phyloP scores from a whole-genome alignment of 1,140 invertebrate species.

The Diplogasteroides magnus region DNA sequence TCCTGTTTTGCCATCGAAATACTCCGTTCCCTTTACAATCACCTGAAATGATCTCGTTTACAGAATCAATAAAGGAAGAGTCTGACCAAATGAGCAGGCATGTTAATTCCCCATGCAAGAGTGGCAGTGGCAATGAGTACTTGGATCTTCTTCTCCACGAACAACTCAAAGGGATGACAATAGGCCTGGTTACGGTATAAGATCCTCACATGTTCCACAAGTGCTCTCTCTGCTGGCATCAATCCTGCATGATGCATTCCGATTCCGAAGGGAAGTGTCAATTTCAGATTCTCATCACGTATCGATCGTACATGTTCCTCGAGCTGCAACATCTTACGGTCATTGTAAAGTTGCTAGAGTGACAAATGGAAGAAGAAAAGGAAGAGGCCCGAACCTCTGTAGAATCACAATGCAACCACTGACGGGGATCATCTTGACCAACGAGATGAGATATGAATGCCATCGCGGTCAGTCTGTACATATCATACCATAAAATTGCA shows the following conservation, averaged over 20 bases:
- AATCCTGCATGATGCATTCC: conserved; percentile 95
- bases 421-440: conserved; percentile 73
- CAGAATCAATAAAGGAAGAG: not conserved
- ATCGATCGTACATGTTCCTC: conserved; percentile 60
- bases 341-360: too few relatives aligned
- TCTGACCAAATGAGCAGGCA: conserved; percentile 81
- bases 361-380: not conserved
- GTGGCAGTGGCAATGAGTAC: conserved; percentile 94
- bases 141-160: conserved; percentile 94
- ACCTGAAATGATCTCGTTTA: not conserved
- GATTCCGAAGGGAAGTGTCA: conserved; percentile 91
- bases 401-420: not conserved
- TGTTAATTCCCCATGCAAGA: conserved; percentile 96
- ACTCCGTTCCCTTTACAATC: conserved; percentile 79
- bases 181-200: conserved; percentile 8
- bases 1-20: conserved; percentile 90
- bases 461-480: conserved; percentile 75
- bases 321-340: conserved; percentile 15
- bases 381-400: not conserved
- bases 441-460: conserved; percentile 90
- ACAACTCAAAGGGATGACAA: conserved; percentile 61
- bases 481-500: not conserved
- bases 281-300: conserved; percentile 82
- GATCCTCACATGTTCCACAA: conserved; percentile 66
- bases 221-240: conserved; percentile 80